Evolutionary conservation across 1,140 invertebrate genomes (phyloP), one percentile per base, ranked within the genome.

Genomic region (Tetramorium simillimum): DNA sequence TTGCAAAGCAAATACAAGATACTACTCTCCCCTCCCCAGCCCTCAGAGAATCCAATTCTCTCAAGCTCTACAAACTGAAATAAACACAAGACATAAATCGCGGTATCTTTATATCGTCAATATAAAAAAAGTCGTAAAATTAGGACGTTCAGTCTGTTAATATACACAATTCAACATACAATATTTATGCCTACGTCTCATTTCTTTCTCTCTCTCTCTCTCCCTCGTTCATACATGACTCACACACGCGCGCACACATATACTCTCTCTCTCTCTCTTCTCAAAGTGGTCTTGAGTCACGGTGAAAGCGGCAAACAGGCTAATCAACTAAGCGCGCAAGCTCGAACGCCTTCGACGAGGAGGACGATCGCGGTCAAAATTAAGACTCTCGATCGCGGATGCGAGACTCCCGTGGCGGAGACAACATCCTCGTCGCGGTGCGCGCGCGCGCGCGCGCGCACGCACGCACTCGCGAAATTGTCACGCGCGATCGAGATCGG

Each of bases 271-370:
- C 56, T 85, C 21, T 62, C 69, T 82, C 85, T 76, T 81, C 76
- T 76, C 84, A 43, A 92, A 92, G 93, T 94, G 93, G 93, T 93
- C 90, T 93, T 91, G 90, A 94, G 93, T 93, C 93, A 94, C 93
- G 93, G 93, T 92, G 93, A 94, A 93, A 91, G 89, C 91, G 92
- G 87, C 91, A 92, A 92, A 92, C 88, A 90, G 72, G 24, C 56
- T 84, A 84, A 81, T 81, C 60, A 60, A 70, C 49, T 33, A 69
- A 81, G 78, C 51, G 65, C 78, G 51, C 46, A 77, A 85, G 53
- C 72, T 73, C 33, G 53, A 58, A 28, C n/a, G 46, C 24, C 40
- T 40, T 33, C 14, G 7, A 53, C 28, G 62, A 72, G 37, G 37
- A 24, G n/a, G 18, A 24, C 65, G 51, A 73, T 72, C 53, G 53